Evolutionary conservation across 2,797 vertebrate species (phyloP).

Genomic region (Periparus ater): DNA sequence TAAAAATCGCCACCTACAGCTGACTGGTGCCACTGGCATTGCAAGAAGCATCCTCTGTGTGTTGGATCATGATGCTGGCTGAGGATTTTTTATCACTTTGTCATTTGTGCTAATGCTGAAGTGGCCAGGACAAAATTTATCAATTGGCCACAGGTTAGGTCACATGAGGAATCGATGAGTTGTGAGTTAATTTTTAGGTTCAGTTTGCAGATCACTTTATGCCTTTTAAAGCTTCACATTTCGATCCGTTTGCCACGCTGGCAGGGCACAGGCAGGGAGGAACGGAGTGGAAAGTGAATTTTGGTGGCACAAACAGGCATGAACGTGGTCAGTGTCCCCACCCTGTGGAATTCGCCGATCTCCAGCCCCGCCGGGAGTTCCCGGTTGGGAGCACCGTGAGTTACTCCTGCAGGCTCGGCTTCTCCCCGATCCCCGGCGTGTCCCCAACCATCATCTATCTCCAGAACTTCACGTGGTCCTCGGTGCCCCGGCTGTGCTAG

Average conservation of each 20-base stretch:
- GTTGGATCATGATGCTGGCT: background rate
- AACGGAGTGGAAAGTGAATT: background rate
- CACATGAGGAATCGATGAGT: background rate
- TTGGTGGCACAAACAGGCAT: background rate
- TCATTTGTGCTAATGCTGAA: too few relatives aligned
- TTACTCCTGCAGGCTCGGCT: conserved; percentile 42
- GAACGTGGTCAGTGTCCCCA: background rate
- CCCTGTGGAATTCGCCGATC: background rate
- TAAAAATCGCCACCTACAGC: rapidly evolving
- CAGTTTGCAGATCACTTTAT: background rate
- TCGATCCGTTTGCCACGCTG: background rate
- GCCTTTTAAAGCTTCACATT: background rate
- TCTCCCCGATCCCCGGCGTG: background rate
- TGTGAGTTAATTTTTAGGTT: background rate
- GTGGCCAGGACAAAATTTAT: too few relatives aligned
- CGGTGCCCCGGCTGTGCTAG: conserved; percentile 51
- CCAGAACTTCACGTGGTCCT: conserved; percentile 41
- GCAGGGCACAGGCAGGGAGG: background rate
- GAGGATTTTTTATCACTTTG: background rate
- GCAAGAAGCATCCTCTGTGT: background rate
- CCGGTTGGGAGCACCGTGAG: background rate
- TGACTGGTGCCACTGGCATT: background rate
- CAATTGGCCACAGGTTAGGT: background rate
- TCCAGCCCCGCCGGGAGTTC: background rate
- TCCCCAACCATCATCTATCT: conserved; percentile 47